Conservation (phyloP, 1,140 invertebrate genomes). For the Megathymus violae region DNA sequence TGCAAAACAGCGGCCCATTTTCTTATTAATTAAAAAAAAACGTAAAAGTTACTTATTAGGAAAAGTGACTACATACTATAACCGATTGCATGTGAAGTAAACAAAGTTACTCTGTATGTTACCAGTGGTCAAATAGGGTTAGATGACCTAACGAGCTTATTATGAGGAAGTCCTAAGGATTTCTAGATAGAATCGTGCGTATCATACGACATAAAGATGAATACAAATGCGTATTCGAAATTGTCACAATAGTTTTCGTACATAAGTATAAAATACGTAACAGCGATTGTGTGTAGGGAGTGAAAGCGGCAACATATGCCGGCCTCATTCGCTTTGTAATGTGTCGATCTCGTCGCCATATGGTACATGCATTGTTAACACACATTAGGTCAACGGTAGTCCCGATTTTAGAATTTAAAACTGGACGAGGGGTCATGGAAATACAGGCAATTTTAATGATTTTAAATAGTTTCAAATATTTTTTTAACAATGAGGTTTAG, state of each 20-base stretch:
- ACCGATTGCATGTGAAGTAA: no score
- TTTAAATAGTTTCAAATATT: neutral
- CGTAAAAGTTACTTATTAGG: no score
- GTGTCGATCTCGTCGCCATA: conserved; percentile 78
- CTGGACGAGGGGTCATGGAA: neutral
- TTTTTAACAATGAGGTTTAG: neutral
- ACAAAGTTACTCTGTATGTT: no score
- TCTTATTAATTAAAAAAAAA: conserved; percentile 11
- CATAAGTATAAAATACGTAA: conserved; percentile 55
- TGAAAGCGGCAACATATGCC: conserved; percentile 81
- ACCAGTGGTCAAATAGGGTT: no score
- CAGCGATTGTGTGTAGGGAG: conserved; percentile 73
- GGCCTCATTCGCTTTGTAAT: conserved; percentile 77
- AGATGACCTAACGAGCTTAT: no score
- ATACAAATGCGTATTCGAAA: conserved; percentile 29
- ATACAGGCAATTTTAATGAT: neutral
- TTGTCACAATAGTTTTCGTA: conserved; percentile 30
- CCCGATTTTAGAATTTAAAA: conserved; percentile 24
- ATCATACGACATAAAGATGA: conserved; percentile 30
- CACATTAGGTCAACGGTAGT: conserved; percentile 51
- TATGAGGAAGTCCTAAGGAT: no score
- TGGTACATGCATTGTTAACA: conserved; percentile 72
- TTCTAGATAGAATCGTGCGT: conserved; percentile 13
- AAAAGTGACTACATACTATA: no score
- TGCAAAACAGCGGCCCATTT: conserved; percentile 19